phyloP scores from a whole-genome alignment of 2,888 invertebrate species.

The Caenorhabditis sp. region DNA sequence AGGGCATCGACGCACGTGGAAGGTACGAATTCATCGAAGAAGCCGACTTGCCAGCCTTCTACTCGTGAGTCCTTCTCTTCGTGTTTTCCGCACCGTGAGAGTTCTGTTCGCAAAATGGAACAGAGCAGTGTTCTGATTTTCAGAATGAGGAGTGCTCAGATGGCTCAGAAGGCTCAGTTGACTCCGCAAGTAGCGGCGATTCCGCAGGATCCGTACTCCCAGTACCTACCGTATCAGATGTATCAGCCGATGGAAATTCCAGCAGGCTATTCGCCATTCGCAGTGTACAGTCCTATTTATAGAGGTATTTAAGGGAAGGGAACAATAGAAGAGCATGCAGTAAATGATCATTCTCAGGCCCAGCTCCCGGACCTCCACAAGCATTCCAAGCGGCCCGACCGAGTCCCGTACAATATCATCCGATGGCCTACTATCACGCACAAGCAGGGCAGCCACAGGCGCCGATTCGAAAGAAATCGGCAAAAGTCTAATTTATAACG shows the following conservation, averaged over 20 bases:
- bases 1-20: constrained; percentile 8
- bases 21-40: constrained; percentile 54
- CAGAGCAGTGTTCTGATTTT: too few relatives aligned
- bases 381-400: constrained; percentile 36
- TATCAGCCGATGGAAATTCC: constrained; percentile 37
- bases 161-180: constrained; percentile 57
- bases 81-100: too few relatives aligned
- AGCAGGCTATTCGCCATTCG: constrained; percentile 21
- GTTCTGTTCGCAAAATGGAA: too few relatives aligned
- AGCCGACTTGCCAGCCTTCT: constrained; percentile 49
- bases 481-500: not conserved
- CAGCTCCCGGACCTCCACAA: constrained; percentile 1
- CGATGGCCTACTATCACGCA: constrained; percentile 38
- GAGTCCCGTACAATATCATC: constrained; percentile 41
- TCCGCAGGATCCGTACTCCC: constrained; percentile 40
- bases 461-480: constrained; percentile 35
- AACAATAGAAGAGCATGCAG: not conserved
- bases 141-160: constrained; percentile 55
- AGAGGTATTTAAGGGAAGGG: constrained; percentile 14
- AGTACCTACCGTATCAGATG: constrained; percentile 40
- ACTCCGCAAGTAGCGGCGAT: constrained; percentile 33
- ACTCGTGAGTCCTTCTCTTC: constrained; percentile 40
- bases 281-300: constrained; percentile 45
- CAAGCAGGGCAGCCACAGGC: constrained; percentile 4
- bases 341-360: not conserved